Evolutionary conservation across 2,888 invertebrate genomes (phyloP).

Genomic region (Patella ulyssiponensis): DNA sequence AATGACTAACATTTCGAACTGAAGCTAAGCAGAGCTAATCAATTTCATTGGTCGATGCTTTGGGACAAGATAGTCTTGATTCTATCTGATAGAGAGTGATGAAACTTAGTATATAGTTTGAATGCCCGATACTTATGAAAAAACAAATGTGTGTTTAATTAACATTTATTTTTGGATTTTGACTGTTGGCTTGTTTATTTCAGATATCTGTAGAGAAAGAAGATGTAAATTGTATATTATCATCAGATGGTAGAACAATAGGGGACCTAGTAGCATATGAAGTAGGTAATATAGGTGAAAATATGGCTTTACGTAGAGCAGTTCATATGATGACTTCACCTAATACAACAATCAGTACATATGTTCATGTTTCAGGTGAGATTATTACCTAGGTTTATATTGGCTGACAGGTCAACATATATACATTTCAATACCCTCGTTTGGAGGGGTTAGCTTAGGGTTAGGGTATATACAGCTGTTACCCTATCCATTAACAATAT

Average conservation of each 20-base stretch:
- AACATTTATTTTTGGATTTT: no score
- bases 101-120: no score
- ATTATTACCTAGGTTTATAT: not conserved
- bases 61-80: no score
- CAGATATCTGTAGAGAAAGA: conserved; percentile 39
- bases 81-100: no score
- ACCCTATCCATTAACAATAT: no score
- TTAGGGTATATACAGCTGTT: not conserved
- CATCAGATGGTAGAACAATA: conserved; percentile 78
- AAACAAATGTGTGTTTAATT: no score
- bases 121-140: no score
- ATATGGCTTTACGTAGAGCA: conserved; percentile 85
- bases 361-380: conserved; percentile 83
- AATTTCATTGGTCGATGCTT: no score
- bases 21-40: no score
- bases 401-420: not conserved
- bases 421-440: no score
- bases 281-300: conserved; percentile 92
- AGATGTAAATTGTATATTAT: conserved; percentile 39
- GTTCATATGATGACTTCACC: conserved; percentile 74
- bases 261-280: conserved; percentile 87
- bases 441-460: not conserved
- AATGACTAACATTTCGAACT: no score
- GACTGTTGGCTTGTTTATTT: conserved; percentile 12
- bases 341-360: conserved; percentile 72